Base-by-base conservation (phyloP, 2,888 invertebrate species). In the Eremobia ochroleuca region DNA sequence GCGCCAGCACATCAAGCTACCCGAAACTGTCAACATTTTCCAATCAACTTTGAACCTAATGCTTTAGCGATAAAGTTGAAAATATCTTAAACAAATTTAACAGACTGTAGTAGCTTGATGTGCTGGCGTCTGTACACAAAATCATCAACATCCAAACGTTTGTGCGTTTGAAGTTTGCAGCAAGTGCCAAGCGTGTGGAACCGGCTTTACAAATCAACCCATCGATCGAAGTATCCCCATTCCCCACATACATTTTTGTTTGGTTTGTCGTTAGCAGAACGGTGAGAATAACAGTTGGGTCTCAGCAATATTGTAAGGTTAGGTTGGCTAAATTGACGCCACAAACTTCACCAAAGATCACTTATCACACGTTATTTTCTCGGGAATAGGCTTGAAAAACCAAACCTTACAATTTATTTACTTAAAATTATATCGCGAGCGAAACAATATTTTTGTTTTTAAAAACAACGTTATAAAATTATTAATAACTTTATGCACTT, bases 311-410 rank as follows among this genome's bases (percentile, higher is more conserved):
- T 61, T 34, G 52, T 46, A 21, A 2, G 5, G 52, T 75, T 66
- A 72, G 18, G 81, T 87, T 85, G 87, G 85, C 81, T 40, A 70
- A 15, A 68, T 25, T 80, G 85, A 70, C 37, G 37, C 59, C 25
- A 74, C 68, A 55, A 64, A 76, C 58, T 84, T 79, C 62, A 66
- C 31, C 0, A 59, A 11, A 69, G 49, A 4, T 18, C 8, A 0
- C 13, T n/a, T n/a, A 40, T 18, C 21, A 28, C 31, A 69, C 18
- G 8, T 31, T 62, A 69, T 25, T 71, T 40, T 58, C 4, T 34
- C 4, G 2, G 37, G 1, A 69, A 61, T 11, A 21, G 25, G 0
- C 11, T 59, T 46, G 3, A 62, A n/a, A 18, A 46, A 31, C 4
- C 15, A 15, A 25, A 9, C 15, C 18, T 31, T 1, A 6, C 3